Evolutionary conservation across 1,140 invertebrate species (phyloP).

Genomic region (Pseudomyrmex pallidus): DNA sequence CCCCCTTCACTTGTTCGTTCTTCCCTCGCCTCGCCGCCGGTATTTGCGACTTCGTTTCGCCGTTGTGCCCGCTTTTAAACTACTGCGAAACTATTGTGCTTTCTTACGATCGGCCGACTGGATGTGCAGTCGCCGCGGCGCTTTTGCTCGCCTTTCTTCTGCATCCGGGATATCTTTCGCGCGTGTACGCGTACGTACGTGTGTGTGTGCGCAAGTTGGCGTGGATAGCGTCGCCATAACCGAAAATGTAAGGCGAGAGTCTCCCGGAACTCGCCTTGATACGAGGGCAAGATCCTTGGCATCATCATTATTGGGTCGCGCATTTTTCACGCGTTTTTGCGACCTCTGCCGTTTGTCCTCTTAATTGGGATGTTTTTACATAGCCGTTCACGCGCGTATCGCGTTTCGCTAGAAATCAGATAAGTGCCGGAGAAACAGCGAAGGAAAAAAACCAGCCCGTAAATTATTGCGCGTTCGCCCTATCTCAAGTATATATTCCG

Average conservation of each 20-base stretch:
- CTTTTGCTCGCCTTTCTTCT: conserved; percentile 60
- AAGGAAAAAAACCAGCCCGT: conserved; percentile 62
- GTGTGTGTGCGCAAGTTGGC: neutral
- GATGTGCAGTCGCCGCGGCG: conserved; percentile 65
- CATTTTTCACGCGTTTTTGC: conserved; percentile 67
- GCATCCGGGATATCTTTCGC: conserved; percentile 12
- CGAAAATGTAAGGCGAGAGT: conserved; percentile 24
- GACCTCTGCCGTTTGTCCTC: conserved; percentile 69
- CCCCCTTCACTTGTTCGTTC: neutral
- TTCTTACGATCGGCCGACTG: conserved; percentile 76
- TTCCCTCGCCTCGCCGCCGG: neutral
- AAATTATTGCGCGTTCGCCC: conserved; percentile 66
- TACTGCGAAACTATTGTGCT: conserved; percentile 77
- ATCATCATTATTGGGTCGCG: conserved; percentile 57
- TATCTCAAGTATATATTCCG: conserved; percentile 68
- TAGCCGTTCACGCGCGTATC: conserved; percentile 50
- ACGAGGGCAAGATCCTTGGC: conserved; percentile 34
- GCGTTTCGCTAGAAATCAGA: conserved; percentile 31
- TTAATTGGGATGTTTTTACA: conserved; percentile 72
- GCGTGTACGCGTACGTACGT: neutral
- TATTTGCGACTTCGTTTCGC: conserved; percentile 48
- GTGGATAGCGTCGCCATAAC: neutral
- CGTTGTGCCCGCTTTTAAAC: conserved; percentile 76
- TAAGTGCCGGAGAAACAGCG: conserved; percentile 36
- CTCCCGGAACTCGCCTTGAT: conserved; percentile 30